Evolutionary conservation across 2,888 invertebrate genomes (phyloP).

Genomic region (Lobophora halterata): DNA sequence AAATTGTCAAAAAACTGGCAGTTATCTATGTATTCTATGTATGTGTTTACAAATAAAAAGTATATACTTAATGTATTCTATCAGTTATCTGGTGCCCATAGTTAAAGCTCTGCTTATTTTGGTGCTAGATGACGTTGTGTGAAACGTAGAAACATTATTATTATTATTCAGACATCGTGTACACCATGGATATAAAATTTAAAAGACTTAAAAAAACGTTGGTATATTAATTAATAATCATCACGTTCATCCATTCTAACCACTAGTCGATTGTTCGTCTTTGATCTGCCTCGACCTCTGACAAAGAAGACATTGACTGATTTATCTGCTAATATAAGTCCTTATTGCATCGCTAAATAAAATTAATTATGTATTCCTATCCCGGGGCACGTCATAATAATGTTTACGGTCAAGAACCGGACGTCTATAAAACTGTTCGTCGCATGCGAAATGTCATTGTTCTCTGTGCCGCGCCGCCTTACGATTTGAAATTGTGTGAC

Average conservation of each 20-base stretch:
- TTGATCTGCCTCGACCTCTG: constrained; percentile 14
- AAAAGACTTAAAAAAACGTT: no score
- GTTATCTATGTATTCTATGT: no score
- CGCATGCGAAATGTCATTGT: constrained; percentile 55
- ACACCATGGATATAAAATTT: no score
- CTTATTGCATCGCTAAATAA: constrained; percentile 20
- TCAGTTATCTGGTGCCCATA: no score
- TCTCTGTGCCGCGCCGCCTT: constrained; percentile 30
- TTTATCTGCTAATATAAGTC: constrained; percentile 27
- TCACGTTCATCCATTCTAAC: constrained; percentile 14
- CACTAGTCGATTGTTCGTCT: constrained; percentile 1
- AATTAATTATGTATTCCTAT: constrained; percentile 43
- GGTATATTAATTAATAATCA: no score
- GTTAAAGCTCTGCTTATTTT: no score
- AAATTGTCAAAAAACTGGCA: no score
- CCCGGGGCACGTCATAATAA: constrained; percentile 37
- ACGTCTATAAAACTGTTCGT: constrained; percentile 50
- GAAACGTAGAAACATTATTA: no score
- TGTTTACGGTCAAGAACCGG: constrained; percentile 45
- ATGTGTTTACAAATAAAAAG: no score
- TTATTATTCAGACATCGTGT: no score
- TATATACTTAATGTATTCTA: no score
- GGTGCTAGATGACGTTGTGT: no score
- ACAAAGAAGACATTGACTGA: constrained; percentile 26
- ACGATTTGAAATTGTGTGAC: constrained; percentile 26